Conservation (phyloP, 2,888 invertebrate genomes). For the Spodoptera exigua region DNA sequence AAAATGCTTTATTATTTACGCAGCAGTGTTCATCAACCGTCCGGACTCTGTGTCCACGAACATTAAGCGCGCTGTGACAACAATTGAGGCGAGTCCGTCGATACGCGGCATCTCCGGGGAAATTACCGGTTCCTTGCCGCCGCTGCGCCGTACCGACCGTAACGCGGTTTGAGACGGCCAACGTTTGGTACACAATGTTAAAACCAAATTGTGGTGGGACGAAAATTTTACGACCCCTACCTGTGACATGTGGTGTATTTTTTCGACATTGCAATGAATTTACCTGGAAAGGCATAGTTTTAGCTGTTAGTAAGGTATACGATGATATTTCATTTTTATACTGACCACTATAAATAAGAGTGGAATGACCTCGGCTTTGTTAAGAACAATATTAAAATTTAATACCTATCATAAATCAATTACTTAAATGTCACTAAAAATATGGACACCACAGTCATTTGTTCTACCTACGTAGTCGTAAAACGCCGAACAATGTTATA, state of each 20-base stretch:
- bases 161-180: slow-evolving; percentile 66
- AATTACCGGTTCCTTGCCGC: slow-evolving; percentile 72
- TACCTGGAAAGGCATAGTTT: neutral
- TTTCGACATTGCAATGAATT: slow-evolving; percentile 8
- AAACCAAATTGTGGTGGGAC: slow-evolving; percentile 70
- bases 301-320: neutral
- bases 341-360: neutral
- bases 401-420: neutral
- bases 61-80: slow-evolving; percentile 58
- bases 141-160: slow-evolving; percentile 46
- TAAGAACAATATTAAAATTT: neutral
- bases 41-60: slow-evolving; percentile 47
- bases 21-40: slow-evolving; percentile 42
- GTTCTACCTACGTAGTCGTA: slow-evolving; percentile 12
- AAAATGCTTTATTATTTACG: slow-evolving; percentile 51
- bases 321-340: neutral
- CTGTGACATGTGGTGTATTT: slow-evolving; percentile 21
- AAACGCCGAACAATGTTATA: slow-evolving; percentile 17
- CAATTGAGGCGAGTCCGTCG: slow-evolving; percentile 70
- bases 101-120: slow-evolving; percentile 74
- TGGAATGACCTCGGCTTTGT: neutral
- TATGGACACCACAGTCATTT: neutral
- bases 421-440: neutral
- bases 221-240: slow-evolving; percentile 23
- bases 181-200: slow-evolving; percentile 65